phyloP scores from a whole-genome alignment of 2,797 vertebrate species.

The Pangasius krempfi region DNA sequence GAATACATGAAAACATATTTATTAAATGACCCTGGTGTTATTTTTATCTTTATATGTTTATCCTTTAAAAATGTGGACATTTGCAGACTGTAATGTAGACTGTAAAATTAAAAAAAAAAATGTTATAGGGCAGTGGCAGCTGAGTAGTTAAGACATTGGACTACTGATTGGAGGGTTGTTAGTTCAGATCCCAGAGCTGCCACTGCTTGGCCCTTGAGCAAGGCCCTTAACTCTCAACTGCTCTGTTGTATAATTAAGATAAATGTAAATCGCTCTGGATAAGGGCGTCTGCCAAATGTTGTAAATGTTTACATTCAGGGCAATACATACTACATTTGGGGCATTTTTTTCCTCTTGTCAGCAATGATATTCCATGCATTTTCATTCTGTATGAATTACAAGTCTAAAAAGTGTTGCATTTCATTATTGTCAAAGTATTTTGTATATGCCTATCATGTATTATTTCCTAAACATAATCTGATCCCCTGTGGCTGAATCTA shows the following conservation, averaged over 20 bases:
- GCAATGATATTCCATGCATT: neutral
- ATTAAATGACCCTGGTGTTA: neutral
- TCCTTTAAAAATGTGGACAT: neutral
- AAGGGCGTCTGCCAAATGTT: neutral
- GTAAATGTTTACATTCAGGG: neutral
- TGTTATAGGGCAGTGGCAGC: too few species aligned
- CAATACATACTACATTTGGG: too few species aligned
- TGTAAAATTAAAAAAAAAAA: neutral
- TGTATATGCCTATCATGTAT: neutral
- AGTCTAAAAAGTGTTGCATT: neutral
- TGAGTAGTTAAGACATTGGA: too few species aligned
- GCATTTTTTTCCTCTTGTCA: neutral
- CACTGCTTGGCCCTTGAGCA: too few species aligned
- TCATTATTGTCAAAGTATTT: neutral
- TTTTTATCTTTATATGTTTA: neutral
- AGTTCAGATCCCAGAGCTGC: too few species aligned
- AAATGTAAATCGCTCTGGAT: neutral
- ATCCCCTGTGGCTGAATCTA: conserved; percentile 41
- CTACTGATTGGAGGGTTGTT: too few species aligned
- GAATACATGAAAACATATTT: neutral
- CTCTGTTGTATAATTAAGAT: neutral
- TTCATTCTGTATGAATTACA: neutral
- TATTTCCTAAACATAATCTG: conserved; percentile 38
- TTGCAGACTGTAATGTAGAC: neutral
- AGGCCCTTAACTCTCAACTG: neutral